Percentiles rank a stretch among this genome's conserved stretches.
phyloP scores from a whole-genome alignment of 1,140 invertebrate species.

The Bombus affinis region DNA sequence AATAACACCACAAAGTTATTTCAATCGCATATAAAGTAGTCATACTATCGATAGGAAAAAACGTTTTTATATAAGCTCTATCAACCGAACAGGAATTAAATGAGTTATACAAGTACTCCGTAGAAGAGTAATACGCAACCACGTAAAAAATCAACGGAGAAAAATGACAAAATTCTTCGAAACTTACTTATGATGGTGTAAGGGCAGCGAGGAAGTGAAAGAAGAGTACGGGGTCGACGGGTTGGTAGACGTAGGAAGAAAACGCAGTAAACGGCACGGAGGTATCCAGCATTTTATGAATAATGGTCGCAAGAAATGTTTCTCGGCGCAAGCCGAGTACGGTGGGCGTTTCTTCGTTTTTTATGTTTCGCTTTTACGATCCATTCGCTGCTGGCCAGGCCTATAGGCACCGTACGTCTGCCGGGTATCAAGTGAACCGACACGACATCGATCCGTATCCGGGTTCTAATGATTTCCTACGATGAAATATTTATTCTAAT shows the following conservation, averaged over 20 bases:
- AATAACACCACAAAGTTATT: too few species aligned
- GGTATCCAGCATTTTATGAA: constrained; percentile 70
- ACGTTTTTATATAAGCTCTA: neutral
- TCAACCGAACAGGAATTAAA: neutral
- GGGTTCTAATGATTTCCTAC: constrained; percentile 67
- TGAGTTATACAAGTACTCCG: neutral
- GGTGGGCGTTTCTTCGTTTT: constrained; percentile 67
- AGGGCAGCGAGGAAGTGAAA: neutral
- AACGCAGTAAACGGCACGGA: constrained; percentile 47
- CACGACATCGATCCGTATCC: constrained; percentile 53
- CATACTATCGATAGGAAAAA: too few species aligned
- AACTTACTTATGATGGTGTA: neutral
- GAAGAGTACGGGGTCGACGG: constrained; percentile 1
- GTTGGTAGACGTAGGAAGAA: constrained; percentile 30
- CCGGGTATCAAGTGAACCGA: constrained; percentile 65
- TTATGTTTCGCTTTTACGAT: constrained; percentile 65
- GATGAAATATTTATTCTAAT: constrained; percentile 57
- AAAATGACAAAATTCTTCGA: constrained; percentile 5
- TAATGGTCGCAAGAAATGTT: constrained; percentile 72
- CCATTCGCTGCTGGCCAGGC: constrained; percentile 53
- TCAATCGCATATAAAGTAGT: too few species aligned
- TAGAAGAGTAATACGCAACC: neutral
- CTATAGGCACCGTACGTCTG: constrained; percentile 57
- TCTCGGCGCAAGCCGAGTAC: constrained; percentile 43
- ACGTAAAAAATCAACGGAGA: neutral